Conservation (phyloP, 2,888 invertebrate genomes). For the Frankliniella intonsa region DNA sequence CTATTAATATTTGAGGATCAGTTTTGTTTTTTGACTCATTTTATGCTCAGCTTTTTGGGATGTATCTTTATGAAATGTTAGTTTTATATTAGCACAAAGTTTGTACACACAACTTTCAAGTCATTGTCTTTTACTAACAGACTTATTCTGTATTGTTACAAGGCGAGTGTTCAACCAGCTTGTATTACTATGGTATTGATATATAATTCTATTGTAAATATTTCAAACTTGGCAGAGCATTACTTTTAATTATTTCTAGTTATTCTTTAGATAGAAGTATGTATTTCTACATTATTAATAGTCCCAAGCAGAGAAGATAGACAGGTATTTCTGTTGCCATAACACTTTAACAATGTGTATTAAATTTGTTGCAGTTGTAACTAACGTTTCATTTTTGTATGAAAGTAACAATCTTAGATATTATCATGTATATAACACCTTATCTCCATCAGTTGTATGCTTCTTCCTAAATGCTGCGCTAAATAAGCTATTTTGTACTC, state of each 20-base stretch:
- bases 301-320: not conserved
- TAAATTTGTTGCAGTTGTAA: slow-evolving; percentile 8
- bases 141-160: slow-evolving; percentile 23
- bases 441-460: slow-evolving; percentile 38
- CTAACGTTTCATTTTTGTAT: slow-evolving; percentile 14
- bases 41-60: slow-evolving; percentile 20
- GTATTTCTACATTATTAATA: not conserved
- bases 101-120: slow-evolving; percentile 22
- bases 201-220: slow-evolving; percentile 20
- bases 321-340: slow-evolving; percentile 7
- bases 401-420: slow-evolving; percentile 14
- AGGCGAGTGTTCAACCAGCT: slow-evolving; percentile 3
- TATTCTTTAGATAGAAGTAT: not conserved
- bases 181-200: slow-evolving; percentile 2
- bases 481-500: slow-evolving; percentile 37
- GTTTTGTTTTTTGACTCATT: not conserved
- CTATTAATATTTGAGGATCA: not conserved
- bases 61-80: slow-evolving; percentile 4
- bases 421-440: slow-evolving; percentile 23
- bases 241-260: slow-evolving; percentile 14
- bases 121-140: slow-evolving; percentile 19
- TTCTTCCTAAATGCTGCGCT: slow-evolving; percentile 39
- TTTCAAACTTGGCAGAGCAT: slow-evolving; percentile 8
- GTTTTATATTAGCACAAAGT: slow-evolving; percentile 27
- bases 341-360: not conserved